These are phyloP conservation scores for Villa cingulata DNA, from an alignment of 2,888 invertebrate species.

Conservation along the genomic window DNA sequence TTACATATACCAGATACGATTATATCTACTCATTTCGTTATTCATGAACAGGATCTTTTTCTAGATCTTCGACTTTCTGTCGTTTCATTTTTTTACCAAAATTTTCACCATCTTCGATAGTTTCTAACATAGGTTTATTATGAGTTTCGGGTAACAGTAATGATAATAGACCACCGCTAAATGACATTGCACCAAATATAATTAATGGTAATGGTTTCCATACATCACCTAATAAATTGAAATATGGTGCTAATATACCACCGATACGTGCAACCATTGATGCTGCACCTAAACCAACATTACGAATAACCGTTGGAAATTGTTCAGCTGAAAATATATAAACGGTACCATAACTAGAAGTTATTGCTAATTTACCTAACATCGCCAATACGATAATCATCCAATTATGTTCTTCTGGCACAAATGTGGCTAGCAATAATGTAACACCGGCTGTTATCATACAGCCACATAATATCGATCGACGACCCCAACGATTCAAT, in stretches of 20 bases:
- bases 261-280: slow-evolving; percentile 81
- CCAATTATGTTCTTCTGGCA: slow-evolving; percentile 43
- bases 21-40: neutral
- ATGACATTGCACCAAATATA: slow-evolving; percentile 56
- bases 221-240: slow-evolving; percentile 50
- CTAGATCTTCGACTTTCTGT: neutral
- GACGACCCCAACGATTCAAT: slow-evolving; percentile 56
- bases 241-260: slow-evolving; percentile 51
- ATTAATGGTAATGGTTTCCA: slow-evolving; percentile 55
- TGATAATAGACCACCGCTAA: slow-evolving; percentile 57
- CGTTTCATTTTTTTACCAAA: slow-evolving; percentile 38
- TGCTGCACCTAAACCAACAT: slow-evolving; percentile 72
- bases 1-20: no score
- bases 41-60: neutral
- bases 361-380: slow-evolving; percentile 58
- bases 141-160: slow-evolving; percentile 65
- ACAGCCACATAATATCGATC: slow-evolving; percentile 51
- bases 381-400: slow-evolving; percentile 47
- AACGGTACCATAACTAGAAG: slow-evolving; percentile 57
- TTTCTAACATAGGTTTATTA: slow-evolving; percentile 62
- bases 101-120: slow-evolving; percentile 64
- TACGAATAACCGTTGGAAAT: slow-evolving; percentile 64
- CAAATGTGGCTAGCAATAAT: slow-evolving; percentile 43
- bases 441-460: slow-evolving; percentile 50
- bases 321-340: slow-evolving; percentile 63